A percentile compares a stretch with the other conserved stretches of the same genome.
Conservation (phyloP, 1,140 invertebrate species). For the Macrobrachium rosenbergii region DNA sequence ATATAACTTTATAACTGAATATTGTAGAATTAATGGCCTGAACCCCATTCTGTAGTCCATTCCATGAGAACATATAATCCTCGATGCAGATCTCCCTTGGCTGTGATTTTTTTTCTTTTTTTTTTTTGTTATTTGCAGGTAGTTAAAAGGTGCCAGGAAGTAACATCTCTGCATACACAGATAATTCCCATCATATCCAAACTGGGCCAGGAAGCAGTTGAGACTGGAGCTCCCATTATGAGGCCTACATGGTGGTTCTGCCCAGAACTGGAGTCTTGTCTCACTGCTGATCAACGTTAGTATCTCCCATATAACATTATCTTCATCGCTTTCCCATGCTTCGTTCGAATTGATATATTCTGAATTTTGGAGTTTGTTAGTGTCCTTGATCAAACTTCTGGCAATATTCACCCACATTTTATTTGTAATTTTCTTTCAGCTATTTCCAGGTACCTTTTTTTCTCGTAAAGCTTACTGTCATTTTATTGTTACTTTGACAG, state of each 20-base stretch:
- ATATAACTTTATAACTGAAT: no score
- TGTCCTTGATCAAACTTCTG: neutral
- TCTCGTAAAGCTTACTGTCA: neutral
- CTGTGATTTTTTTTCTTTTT: no score
- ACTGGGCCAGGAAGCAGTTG: slow-evolving; percentile 75
- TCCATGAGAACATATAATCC: neutral
- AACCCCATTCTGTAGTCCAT: neutral
- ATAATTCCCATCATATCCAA: slow-evolving; percentile 72
- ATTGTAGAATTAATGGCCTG: neutral
- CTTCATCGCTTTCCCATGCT: neutral
- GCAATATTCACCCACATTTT: neutral
- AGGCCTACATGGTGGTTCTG: slow-evolving; percentile 94
- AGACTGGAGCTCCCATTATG: slow-evolving; percentile 81
- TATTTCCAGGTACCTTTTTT: neutral
- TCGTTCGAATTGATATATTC: neutral
- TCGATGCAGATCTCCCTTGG: neutral
- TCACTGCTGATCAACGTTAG: slow-evolving; percentile 78
- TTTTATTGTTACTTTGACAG: slow-evolving; percentile 72
- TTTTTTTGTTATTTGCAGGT: slow-evolving; percentile 71
- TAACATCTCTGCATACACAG: slow-evolving; percentile 79
- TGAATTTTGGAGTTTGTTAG: neutral
- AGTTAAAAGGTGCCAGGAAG: slow-evolving; percentile 77
- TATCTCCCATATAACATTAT: slow-evolving; percentile 68
- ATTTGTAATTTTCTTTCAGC: neutral
- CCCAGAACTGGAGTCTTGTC: slow-evolving; percentile 78